Conservation (phyloP, 2,797 vertebrate species). For the Sebastes diploproa region DNA sequence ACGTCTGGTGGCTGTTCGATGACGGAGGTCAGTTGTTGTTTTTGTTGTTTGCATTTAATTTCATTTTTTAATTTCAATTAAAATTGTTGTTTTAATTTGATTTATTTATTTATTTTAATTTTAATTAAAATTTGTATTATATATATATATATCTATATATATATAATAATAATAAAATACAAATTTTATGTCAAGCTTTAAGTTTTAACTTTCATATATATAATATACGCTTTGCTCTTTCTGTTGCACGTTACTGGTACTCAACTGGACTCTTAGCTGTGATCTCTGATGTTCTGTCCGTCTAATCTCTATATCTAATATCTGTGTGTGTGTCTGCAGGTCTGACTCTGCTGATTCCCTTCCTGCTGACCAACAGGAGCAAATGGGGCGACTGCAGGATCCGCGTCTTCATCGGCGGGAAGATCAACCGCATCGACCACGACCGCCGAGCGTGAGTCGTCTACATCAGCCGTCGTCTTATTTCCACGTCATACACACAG, state of each 20-base stretch:
- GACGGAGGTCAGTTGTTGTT: constrained; percentile 88
- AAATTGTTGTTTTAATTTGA: too few relatives aligned
- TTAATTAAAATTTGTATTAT: too few relatives aligned
- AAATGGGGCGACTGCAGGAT: constrained; percentile 98
- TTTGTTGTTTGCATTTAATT: not conserved
- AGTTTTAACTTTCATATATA: too few relatives aligned
- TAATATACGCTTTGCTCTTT: too few relatives aligned
- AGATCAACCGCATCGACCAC: constrained; percentile 98
- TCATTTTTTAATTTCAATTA: too few relatives aligned
- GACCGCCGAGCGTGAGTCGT: constrained; percentile 94
- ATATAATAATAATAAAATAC: too few relatives aligned
- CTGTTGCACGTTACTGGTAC: too few relatives aligned
- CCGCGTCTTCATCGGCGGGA: constrained; percentile 97
- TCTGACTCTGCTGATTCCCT: constrained; percentile 94
- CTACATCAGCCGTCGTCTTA: not conserved
- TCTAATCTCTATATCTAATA: not conserved
- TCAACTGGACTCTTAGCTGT: too few relatives aligned
- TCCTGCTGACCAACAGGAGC: constrained; percentile 94
- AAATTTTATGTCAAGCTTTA: too few relatives aligned
- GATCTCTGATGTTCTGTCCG: too few relatives aligned
- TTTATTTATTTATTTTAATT: too few relatives aligned
- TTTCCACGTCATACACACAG: not conserved
- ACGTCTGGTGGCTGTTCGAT: constrained; percentile 99
- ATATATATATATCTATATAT: too few relatives aligned
- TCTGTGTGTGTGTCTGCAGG: constrained; percentile 75